phyloP scores from a whole-genome alignment of 2,888 invertebrate species.

The Zonitis immaculata region DNA sequence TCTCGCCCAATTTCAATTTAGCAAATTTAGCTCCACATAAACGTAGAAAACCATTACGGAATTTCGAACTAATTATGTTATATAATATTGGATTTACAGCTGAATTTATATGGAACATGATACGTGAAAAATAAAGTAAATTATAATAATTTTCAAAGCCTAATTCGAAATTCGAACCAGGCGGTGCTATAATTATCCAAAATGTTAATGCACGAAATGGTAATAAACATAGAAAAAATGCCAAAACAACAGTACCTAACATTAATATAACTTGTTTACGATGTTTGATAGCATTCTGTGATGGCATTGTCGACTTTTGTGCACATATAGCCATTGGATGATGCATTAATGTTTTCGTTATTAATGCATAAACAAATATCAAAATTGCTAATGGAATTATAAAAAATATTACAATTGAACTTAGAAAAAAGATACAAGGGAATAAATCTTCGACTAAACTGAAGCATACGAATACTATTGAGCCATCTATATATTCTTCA shows the following conservation, averaged over 20 bases:
- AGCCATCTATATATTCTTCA: constrained; percentile 68
- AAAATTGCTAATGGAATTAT: constrained; percentile 76
- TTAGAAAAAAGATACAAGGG: constrained; percentile 74
- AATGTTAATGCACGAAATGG: constrained; percentile 85
- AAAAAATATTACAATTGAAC: constrained; percentile 79
- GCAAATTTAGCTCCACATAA: constrained; percentile 52
- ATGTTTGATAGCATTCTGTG: constrained; percentile 62
- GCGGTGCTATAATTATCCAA: constrained; percentile 77
- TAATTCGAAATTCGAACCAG: constrained; percentile 57
- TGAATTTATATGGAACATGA: constrained; percentile 86
- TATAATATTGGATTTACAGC: constrained; percentile 89
- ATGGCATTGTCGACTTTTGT: constrained; percentile 49
- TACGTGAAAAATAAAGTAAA: constrained; percentile 77
- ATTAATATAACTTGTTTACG: constrained; percentile 81
- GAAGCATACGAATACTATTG: constrained; percentile 70
- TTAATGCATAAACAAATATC: constrained; percentile 76
- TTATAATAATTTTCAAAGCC: constrained; percentile 80
- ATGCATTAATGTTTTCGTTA: constrained; percentile 79
- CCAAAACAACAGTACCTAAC: constrained; percentile 83
- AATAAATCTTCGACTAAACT: constrained; percentile 75
- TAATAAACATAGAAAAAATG: constrained; percentile 85
- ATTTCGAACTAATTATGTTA: constrained; percentile 88
- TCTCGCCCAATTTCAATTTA: constrained; percentile 45
- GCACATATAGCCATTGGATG: constrained; percentile 63
- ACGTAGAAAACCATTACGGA: constrained; percentile 74